Evolutionary conservation across 2,113 vertebrate species (phyloP).

Genomic region (Equus quagga): DNA sequence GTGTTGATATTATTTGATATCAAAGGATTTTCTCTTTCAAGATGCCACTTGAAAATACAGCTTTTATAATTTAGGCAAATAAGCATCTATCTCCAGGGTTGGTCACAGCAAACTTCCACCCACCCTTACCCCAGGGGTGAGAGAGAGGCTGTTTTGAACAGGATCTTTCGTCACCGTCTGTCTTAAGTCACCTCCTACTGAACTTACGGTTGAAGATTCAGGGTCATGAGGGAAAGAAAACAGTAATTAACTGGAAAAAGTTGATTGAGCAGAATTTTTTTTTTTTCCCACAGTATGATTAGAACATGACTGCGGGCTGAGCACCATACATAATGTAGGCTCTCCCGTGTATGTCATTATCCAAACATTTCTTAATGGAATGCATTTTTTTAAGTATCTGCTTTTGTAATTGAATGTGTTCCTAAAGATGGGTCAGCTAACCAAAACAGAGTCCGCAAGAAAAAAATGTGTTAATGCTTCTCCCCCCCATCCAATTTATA

Average conservation of each 20-base stretch:
- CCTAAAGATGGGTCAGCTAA: slow-evolving; percentile 66
- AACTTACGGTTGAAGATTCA: slow-evolving; percentile 87
- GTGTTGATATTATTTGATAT: slow-evolving; percentile 26
- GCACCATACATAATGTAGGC: slow-evolving; percentile 72
- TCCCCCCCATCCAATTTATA: slow-evolving; percentile 54
- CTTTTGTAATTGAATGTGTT: slow-evolving; percentile 81
- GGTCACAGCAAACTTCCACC: neutral
- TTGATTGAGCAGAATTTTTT: slow-evolving; percentile 85
- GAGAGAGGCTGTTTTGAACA: slow-evolving; percentile 87
- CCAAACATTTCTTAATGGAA: slow-evolving; percentile 82
- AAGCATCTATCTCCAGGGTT: neutral
- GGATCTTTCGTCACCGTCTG: slow-evolving; percentile 88
- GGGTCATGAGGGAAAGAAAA: slow-evolving; percentile 91
- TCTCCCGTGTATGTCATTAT: slow-evolving; percentile 77
- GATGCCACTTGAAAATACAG: slow-evolving; percentile 25
- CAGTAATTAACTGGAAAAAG: slow-evolving; percentile 89
- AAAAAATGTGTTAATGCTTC: slow-evolving; percentile 54
- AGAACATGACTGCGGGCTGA: slow-evolving; percentile 80
- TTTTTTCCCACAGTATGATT: slow-evolving; percentile 77
- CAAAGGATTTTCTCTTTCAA: neutral
- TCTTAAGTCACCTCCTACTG: slow-evolving; percentile 90
- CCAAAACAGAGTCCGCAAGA: slow-evolving; percentile 65
- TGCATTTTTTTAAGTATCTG: slow-evolving; percentile 76
- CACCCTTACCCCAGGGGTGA: slow-evolving; percentile 79
- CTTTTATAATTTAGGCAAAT: slow-evolving; percentile 5